Evolutionary conservation across 2,113 vertebrate species (phyloP).

Genomic region (Axis porcinus): DNA sequence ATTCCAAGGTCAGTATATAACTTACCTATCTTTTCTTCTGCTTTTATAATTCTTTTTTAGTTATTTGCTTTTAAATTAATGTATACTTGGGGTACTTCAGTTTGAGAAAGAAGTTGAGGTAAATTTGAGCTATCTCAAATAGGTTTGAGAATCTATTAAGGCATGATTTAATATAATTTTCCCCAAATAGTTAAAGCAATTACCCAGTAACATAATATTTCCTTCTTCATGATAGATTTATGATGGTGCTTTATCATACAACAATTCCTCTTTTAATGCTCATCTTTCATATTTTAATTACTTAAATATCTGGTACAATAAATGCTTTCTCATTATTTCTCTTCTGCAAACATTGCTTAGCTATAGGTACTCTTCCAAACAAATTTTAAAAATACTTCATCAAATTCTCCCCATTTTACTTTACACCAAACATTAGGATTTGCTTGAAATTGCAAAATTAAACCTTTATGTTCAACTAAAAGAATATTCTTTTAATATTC

Average conservation of each 20-base stretch:
- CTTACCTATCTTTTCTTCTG: not conserved
- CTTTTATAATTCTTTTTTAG: not conserved
- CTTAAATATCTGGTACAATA: not conserved
- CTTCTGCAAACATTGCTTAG: conserved; percentile 3
- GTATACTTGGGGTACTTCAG: not conserved
- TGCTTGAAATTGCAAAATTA: not conserved
- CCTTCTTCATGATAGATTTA: not conserved
- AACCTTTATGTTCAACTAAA: not conserved
- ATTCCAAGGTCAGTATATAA: not conserved
- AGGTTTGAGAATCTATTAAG: not conserved
- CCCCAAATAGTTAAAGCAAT: not conserved
- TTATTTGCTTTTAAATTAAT: not conserved
- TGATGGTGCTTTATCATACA: not conserved
- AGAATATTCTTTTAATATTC: not conserved
- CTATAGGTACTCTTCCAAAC: not conserved
- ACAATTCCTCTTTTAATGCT: not conserved
- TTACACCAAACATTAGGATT: not conserved
- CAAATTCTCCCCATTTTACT: not conserved
- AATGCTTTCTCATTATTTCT: conserved; percentile 15
- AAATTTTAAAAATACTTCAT: not conserved
- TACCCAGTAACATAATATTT: not conserved
- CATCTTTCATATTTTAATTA: not conserved
- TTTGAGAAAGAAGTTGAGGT: not conserved
- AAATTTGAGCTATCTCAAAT: not conserved
- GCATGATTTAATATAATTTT: not conserved